A percentile compares a stretch with the other conserved stretches of the same genome.
These are phyloP conservation scores for Nysson spinosus DNA, from an alignment of 2,888 invertebrate genomes.

Conservation along the genomic window DNA sequence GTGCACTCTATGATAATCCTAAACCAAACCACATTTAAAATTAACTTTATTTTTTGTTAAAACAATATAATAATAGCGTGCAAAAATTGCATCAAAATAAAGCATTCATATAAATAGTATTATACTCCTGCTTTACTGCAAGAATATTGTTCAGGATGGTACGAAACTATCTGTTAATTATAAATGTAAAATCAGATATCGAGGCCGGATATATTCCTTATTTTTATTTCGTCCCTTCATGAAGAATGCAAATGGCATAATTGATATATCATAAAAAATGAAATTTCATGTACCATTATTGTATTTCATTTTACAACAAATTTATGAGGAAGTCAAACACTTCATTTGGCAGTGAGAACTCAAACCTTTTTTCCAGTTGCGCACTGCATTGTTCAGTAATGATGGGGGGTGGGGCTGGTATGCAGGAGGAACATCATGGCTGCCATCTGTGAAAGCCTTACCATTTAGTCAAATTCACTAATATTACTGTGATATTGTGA, in stretches of 20 bases:
- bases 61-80: neutral
- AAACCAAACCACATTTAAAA: too few relatives aligned
- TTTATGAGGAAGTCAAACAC: constrained; percentile 30
- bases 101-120: neutral
- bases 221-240: too few relatives aligned
- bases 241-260: too few relatives aligned
- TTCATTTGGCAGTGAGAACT: constrained; percentile 61
- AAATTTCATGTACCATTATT: constrained; percentile 36
- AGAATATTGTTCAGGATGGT: too few relatives aligned
- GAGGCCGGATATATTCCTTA: too few relatives aligned
- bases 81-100: neutral
- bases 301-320: constrained; percentile 44
- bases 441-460: constrained; percentile 75
- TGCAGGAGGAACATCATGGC: constrained; percentile 73
- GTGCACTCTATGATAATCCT: too few relatives aligned
- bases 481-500: constrained; percentile 42
- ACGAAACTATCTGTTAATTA: too few relatives aligned
- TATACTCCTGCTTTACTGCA: too few relatives aligned
- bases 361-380: constrained; percentile 77
- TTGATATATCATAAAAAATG: constrained; percentile 2
- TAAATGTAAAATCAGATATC: too few relatives aligned
- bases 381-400: constrained; percentile 73
- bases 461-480: constrained; percentile 71
- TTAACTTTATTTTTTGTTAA: neutral
- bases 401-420: constrained; percentile 74